Base-by-base conservation (phyloP, 2,797 vertebrate species). In the Lycodopsis pacificus region DNA sequence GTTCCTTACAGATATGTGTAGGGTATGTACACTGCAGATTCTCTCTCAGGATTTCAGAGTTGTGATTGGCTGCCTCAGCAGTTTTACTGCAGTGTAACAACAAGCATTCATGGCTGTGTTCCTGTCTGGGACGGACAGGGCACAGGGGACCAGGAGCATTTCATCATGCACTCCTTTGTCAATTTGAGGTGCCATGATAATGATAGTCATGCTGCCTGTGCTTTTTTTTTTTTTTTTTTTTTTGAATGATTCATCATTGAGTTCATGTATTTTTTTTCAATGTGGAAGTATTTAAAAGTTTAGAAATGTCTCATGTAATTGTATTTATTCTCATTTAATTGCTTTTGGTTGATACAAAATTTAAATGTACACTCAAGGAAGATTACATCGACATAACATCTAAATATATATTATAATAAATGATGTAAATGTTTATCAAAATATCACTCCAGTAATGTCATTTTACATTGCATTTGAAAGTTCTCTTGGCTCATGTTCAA, bases 11-110 rank as follows among this genome's bases (percentile, higher is more conserved):
- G 30, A 65, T 38, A 64, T 65, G 71, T 85, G 61, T 42, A 72
- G 25, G 36, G 70, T 73, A 30, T 30, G 30, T 30, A 75, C 74
- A 48, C 91, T 91, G 91, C 91, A 89, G 81, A 76, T 65, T 81
- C 44, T 77, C 81, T 86, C 69, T 79, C 56, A 71, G 75, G 86
- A 69, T 78, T 80, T 80, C 58, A 66, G 79, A 79, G 70, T n/a
- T 62, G 74, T 46, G 65, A 63, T 66, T 65, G 36, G 81, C 71
- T 80, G 76, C 59, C 40, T 90, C 90, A 85, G 81, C 86, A 74
- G 30, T 80, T 88, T 87, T 48, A 81, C 86, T 87, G 90, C 90
- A 89, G 70, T 78, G 7, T 48, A 51, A 17, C 30, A 71, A 57
- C 56, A 74, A 62, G 25, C 36, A n/a, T 71, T 17, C 74, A 40